Evolutionary conservation across 2,888 invertebrate species (phyloP).

Genomic region (Lampropteryx suffumata): DNA sequence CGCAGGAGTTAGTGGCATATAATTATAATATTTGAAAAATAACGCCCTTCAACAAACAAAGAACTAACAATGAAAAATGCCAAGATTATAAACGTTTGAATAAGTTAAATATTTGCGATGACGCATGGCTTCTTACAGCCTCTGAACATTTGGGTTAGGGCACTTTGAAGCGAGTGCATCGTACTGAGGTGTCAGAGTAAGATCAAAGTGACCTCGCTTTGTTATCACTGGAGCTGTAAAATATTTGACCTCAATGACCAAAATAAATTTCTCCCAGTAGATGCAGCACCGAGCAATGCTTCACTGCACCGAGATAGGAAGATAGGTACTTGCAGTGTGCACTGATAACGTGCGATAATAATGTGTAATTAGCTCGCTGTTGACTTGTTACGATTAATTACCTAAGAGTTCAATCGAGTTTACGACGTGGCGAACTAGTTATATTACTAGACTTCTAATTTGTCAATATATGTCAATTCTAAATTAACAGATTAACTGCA

Average conservation of each 20-base stretch:
- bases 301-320: constrained; percentile 2
- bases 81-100: background rate
- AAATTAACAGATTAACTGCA: too few relatives aligned
- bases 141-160: constrained; percentile 20
- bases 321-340: background rate
- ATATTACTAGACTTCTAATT: too few relatives aligned
- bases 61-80: background rate
- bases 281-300: constrained; percentile 12
- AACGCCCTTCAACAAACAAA: constrained; percentile 1
- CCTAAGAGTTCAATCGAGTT: constrained; percentile 16
- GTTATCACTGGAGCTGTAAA: constrained; percentile 23
- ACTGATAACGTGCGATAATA: constrained; percentile 29
- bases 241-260: constrained; percentile 6
- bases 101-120: constrained; percentile 12
- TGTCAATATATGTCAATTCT: too few relatives aligned
- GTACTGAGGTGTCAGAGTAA: constrained; percentile 33
- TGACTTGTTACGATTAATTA: constrained; percentile 28
- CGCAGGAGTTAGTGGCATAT: too few relatives aligned
- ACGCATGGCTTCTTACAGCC: constrained; percentile 24
- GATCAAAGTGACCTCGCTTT: constrained; percentile 36
- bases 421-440: constrained; percentile 1
- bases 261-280: constrained; percentile 9
- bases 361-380: constrained; percentile 31
- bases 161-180: constrained; percentile 28
- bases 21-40: background rate